Base-by-base conservation (phyloP, 2,888 invertebrate genomes). In the Torymus tubicola region DNA sequence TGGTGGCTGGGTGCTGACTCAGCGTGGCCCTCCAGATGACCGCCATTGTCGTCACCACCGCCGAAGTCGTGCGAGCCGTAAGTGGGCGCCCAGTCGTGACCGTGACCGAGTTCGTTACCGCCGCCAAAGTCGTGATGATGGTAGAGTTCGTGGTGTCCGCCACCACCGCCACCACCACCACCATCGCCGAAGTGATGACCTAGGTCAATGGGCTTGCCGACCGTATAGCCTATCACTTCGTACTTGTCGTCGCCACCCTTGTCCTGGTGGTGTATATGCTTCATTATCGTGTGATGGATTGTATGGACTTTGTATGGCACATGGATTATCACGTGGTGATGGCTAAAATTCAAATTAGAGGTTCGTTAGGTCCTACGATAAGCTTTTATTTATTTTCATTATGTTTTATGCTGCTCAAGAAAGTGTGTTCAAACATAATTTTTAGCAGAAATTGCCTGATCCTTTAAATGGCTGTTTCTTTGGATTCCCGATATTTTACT, bases 251-350 rank as follows among this genome's bases (percentile, higher is more conserved):
- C 93, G 50, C 92, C 89, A 65, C 92, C 91, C 63, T 92, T 93
- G 31, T 92, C 90, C 69, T 92, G 91, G 86, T 94, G 94, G 86
- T 94, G 94, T 42, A 95, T 91, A 88, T 95, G 95, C 86, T 96
- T 95, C 84, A 94, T 94, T 63, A 95, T 93, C 74, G 95, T 96
- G 87, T 96, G 96, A 89, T 95, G 96, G 31, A 96, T 92, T 12
- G 95, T 95, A 88, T 95, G 96, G 68, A 96, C 93, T 85, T 96
- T 94, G 90, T 96, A 94, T 52, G 96, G 96, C 79, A 96, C 94
- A 90, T 96, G 95, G 87, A 96, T 94, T 79, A 93, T 92, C 84
- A 95, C 93, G 85, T 94, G 94, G 50, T 80, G 80, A 12, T 71
- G 80, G 16, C 80, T 80, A 31, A 31, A 31, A 31, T 3, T 0